phyloP scores from a whole-genome alignment of 2,888 invertebrate genomes.

The Mimachlamys varia region DNA sequence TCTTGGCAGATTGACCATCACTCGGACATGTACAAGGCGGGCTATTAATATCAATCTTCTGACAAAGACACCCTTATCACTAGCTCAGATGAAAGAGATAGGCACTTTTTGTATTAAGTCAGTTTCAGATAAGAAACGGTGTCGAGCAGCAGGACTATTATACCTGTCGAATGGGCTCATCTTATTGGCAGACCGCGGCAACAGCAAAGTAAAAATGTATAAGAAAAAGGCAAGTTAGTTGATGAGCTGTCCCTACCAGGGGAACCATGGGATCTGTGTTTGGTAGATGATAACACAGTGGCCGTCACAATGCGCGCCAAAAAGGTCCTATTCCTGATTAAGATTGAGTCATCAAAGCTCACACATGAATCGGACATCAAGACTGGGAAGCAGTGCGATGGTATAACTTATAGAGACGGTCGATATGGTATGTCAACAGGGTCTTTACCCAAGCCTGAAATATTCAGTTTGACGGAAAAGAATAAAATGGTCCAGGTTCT shows the following conservation, averaged over 20 bases:
- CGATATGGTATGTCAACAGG: background rate
- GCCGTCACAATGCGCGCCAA: constrained; percentile 42
- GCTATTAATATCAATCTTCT: constrained; percentile 38
- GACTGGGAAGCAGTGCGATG: background rate
- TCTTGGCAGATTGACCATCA: constrained; percentile 43
- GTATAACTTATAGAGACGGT: background rate
- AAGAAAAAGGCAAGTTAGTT: constrained; percentile 48
- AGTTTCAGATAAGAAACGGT: constrained; percentile 44
- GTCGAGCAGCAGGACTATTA: constrained; percentile 44
- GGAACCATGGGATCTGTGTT: constrained; percentile 47
- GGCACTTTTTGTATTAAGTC: constrained; percentile 42
- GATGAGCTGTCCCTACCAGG: constrained; percentile 41
- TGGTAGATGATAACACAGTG: constrained; percentile 45
- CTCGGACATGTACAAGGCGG: constrained; percentile 40
- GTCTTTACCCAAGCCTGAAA: background rate
- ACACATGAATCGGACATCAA: background rate
- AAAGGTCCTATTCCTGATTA: constrained; percentile 38
- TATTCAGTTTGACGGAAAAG: background rate
- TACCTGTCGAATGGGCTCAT: constrained; percentile 46
- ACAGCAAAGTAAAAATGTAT: constrained; percentile 49
- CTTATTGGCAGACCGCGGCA: constrained; percentile 46
- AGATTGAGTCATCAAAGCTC: background rate
- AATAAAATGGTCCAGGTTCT: background rate
- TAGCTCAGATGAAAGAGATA: constrained; percentile 38
- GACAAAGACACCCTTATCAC: constrained; percentile 41